Conservation (phyloP, 1,140 invertebrate genomes). For the Listronotus oregonensis region DNA sequence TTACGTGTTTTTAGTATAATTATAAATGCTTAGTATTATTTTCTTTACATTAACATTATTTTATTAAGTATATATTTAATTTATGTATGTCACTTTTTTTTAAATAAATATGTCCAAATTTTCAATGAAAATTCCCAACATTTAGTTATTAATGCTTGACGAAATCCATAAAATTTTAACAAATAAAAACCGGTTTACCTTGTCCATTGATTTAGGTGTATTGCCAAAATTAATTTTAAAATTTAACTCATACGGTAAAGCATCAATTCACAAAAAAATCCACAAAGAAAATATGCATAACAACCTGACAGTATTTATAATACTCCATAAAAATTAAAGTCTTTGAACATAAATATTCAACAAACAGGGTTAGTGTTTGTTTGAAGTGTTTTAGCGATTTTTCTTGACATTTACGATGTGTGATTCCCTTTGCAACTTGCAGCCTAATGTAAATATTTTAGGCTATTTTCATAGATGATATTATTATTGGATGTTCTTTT, state of each 20-base stretch:
- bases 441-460: constrained; percentile 26
- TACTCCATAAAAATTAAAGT: constrained; percentile 21
- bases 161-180: too few species aligned
- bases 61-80: too few species aligned
- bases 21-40: too few species aligned
- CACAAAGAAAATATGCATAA: constrained; percentile 20
- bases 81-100: too few species aligned
- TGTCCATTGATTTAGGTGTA: too few species aligned
- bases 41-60: too few species aligned
- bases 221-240: too few species aligned
- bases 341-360: constrained; percentile 30
- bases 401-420: constrained; percentile 32
- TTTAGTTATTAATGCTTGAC: too few species aligned
- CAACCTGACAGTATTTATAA: constrained; percentile 24
- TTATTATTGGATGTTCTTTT: constrained; percentile 18
- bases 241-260: background rate
- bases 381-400: constrained; percentile 23
- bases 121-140: too few species aligned
- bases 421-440: constrained; percentile 26
- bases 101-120: too few species aligned
- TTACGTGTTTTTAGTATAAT: too few species aligned
- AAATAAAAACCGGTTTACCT: too few species aligned
- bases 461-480: constrained; percentile 22
- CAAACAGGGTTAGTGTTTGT: constrained; percentile 32
- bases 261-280: constrained; percentile 16